These are phyloP conservation scores for Periophthalmus magnuspinnatus DNA, from an alignment of 2,797 vertebrate species.

Conservation along the genomic window DNA sequence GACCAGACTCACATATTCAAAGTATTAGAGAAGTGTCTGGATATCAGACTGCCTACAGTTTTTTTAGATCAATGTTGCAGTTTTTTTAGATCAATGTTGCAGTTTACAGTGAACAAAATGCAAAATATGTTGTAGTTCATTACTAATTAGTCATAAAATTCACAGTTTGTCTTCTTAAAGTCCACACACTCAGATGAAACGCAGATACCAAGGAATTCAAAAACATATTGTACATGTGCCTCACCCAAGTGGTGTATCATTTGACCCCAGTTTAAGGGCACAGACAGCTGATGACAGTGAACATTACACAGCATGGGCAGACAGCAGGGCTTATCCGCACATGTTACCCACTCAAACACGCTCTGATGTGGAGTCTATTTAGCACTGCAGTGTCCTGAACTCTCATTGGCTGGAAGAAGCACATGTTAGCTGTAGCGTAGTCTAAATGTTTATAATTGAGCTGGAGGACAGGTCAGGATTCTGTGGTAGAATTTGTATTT, in stretches of 20 bases:
- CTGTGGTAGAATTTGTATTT: background rate
- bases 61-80: no score
- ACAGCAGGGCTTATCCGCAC: background rate
- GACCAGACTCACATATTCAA: no score
- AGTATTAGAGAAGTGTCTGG: no score
- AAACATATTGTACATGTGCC: background rate
- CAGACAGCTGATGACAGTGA: constrained; percentile 1
- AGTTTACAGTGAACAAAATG: no score
- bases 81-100: no score
- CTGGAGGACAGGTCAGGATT: background rate
- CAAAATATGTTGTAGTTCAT: no score
- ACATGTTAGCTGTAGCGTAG: background rate
- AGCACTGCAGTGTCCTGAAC: background rate
- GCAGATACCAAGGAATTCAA: background rate
- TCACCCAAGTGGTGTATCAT: background rate
- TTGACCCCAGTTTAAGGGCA: background rate
- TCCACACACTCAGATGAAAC: background rate
- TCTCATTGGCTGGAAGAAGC: constrained; percentile 2
- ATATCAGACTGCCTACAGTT: no score
- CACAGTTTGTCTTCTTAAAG: no score
- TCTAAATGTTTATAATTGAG: background rate
- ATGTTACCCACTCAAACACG: background rate
- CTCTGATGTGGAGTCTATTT: background rate
- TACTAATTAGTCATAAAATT: no score
- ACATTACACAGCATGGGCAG: background rate